Evolutionary conservation across 2,888 invertebrate species (phyloP).

Genomic region (Perdita meconis): DNA sequence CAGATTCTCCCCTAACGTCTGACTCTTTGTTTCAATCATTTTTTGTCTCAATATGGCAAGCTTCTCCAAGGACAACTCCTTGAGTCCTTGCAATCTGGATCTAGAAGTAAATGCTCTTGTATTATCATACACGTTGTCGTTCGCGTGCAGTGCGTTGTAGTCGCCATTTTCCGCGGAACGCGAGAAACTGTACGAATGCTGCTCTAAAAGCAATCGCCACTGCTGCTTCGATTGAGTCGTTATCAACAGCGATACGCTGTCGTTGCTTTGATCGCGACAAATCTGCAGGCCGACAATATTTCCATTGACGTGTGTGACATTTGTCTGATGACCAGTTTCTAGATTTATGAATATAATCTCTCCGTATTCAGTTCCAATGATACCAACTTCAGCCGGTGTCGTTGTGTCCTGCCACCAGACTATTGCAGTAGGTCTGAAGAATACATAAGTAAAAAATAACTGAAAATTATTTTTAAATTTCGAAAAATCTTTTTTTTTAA

Average conservation of each 20-base stretch:
- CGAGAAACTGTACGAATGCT: slow-evolving; percentile 88
- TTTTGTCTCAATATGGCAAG: slow-evolving; percentile 88
- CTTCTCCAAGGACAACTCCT: slow-evolving; percentile 89
- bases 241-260: slow-evolving; percentile 87
- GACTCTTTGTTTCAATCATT: slow-evolving; percentile 85
- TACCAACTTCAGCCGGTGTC: slow-evolving; percentile 80
- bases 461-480: background rate
- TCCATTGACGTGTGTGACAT: slow-evolving; percentile 87
- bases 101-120: slow-evolving; percentile 81
- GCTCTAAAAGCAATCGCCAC: slow-evolving; percentile 93
- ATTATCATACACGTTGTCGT: slow-evolving; percentile 69
- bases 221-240: slow-evolving; percentile 90
- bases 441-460: slow-evolving; percentile 6
- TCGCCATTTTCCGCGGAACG: slow-evolving; percentile 63
- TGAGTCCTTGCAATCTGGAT: slow-evolving; percentile 87
- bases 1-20: slow-evolving; percentile 69
- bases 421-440: slow-evolving; percentile 79
- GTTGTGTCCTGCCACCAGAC: slow-evolving; percentile 83
- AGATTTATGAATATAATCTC: slow-evolving; percentile 89
- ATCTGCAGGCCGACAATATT: slow-evolving; percentile 88
- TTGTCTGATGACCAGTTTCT: slow-evolving; percentile 88
- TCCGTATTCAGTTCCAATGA: slow-evolving; percentile 85
- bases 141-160: slow-evolving; percentile 26
- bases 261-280: slow-evolving; percentile 90
- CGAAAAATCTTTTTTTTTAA: background rate